A percentile compares a stretch with the other conserved stretches of the same genome.
Conservation (phyloP, 2,797 vertebrate genomes). For the Karalla daura region DNA sequence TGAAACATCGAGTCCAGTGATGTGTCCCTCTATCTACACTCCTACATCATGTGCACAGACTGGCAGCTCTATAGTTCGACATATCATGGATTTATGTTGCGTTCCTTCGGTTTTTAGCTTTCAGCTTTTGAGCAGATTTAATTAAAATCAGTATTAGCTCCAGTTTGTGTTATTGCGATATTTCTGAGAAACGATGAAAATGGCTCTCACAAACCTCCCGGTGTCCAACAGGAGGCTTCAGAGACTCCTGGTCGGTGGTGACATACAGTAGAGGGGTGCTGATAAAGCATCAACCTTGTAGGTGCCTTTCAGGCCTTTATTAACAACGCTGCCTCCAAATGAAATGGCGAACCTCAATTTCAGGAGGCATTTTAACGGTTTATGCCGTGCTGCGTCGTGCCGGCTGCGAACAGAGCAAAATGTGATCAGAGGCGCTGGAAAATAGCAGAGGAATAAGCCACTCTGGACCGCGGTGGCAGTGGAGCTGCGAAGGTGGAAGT, state of each 20-base stretch:
- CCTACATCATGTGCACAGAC: neutral
- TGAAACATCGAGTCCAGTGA: no score
- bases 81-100: neutral
- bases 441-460: constrained; percentile 23
- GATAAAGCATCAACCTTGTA: constrained; percentile 4
- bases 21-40: neutral
- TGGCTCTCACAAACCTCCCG: no score
- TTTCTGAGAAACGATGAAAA: no score
- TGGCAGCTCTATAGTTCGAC: neutral
- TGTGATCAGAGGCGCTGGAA: constrained; percentile 26
- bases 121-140: neutral
- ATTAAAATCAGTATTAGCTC: constrained; percentile 3
- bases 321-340: constrained; percentile 9
- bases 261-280: constrained; percentile 1
- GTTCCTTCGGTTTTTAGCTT: neutral
- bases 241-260: no score
- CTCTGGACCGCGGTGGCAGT: neutral
- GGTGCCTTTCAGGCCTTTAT: constrained; percentile 12
- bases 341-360: constrained; percentile 17
- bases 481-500: constrained; percentile 8
- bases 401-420: constrained; percentile 3
- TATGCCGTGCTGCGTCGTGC: neutral
- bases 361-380: neutral
- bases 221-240: no score
- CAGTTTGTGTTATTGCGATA: neutral